Conservation (phyloP, 2,888 invertebrate species). For the Metacarcinus magister region DNA sequence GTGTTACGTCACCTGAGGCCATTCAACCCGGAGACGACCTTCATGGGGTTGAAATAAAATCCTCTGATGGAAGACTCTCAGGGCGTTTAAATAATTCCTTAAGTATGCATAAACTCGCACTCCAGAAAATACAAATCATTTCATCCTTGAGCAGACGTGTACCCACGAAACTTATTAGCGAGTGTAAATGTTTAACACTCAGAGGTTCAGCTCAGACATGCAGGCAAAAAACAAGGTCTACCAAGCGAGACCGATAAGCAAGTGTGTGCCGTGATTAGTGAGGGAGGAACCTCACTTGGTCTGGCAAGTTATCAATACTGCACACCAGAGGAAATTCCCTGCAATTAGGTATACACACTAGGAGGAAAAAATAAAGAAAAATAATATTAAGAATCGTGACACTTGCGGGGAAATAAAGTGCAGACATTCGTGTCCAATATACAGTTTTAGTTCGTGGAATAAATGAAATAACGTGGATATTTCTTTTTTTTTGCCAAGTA, state of each 20-base stretch:
- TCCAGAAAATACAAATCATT: not conserved
- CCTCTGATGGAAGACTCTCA: not conserved
- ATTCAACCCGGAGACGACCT: not conserved
- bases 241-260: conserved; percentile 40
- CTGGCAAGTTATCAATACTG: conserved; percentile 19
- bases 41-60: not conserved
- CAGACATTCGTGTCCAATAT: not conserved
- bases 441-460: not conserved
- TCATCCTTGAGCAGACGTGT: not conserved
- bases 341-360: not conserved
- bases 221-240: not conserved
- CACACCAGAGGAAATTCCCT: not conserved
- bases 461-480: not conserved
- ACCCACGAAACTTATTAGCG: not conserved
- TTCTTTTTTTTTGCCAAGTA: not conserved
- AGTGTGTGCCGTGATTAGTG: not conserved
- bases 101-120: not conserved
- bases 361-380: not conserved
- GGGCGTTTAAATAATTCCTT: not conserved
- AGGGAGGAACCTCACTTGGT: conserved; percentile 22
- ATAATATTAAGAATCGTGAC: not conserved
- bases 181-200: conserved; percentile 29
- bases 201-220: not conserved
- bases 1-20: not conserved
- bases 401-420: not conserved